phyloP scores from a whole-genome alignment of 2,113 vertebrate species.

The Hippotragus niger region DNA sequence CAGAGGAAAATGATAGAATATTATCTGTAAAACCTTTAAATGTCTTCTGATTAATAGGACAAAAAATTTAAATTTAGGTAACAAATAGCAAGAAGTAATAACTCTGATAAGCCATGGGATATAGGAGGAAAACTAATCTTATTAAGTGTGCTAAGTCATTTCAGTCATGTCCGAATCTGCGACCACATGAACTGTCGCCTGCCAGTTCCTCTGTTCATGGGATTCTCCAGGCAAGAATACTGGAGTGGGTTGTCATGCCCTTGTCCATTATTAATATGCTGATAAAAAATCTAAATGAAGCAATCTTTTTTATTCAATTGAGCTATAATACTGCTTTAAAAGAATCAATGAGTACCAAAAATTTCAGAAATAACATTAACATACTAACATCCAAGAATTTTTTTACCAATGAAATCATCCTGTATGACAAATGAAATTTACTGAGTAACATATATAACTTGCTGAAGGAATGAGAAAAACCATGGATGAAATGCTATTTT shows the following conservation, averaged over 20 bases:
- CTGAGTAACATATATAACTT: neutral
- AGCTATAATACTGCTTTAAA: neutral
- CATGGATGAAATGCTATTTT: neutral
- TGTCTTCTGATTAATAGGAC: neutral
- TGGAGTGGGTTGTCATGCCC: neutral
- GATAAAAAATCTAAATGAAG: neutral
- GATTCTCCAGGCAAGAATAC: neutral
- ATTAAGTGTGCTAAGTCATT: neutral
- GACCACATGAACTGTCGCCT: neutral
- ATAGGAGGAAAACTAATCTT: neutral
- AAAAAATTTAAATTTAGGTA: neutral
- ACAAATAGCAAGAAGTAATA: neutral
- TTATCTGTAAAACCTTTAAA: neutral
- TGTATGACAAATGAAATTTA: neutral
- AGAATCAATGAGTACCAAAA: neutral
- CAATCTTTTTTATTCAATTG: neutral
- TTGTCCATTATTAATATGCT: neutral
- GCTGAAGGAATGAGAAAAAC: neutral
- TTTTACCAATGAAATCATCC: neutral
- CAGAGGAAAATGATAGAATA: neutral
- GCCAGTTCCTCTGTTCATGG: neutral
- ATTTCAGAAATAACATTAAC: neutral
- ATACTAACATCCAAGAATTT: neutral
- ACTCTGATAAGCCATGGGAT: neutral
- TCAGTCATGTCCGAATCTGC: rapidly evolving